Percentiles rank a stretch among this genome's conserved stretches.
phyloP scores from a whole-genome alignment of 2,113 vertebrate genomes.

The Etheostoma cragini region DNA sequence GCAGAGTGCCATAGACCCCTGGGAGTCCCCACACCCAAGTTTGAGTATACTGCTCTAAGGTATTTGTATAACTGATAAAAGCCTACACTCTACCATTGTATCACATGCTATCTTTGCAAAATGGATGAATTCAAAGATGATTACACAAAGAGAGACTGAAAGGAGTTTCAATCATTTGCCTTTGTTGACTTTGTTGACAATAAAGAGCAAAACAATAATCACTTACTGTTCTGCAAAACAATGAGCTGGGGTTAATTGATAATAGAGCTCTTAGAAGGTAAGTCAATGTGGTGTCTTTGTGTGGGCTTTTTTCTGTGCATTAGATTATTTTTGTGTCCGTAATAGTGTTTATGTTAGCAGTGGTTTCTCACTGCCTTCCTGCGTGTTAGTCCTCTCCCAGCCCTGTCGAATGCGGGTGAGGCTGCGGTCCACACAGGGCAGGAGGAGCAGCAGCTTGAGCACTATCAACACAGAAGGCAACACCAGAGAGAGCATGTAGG shows the following conservation, averaged over 20 bases:
- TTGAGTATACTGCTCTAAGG: neutral
- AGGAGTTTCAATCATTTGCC: neutral
- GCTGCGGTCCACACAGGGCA: constrained; percentile 88
- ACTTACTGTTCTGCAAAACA: neutral
- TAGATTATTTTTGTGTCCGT: neutral
- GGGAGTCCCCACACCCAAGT: too few species aligned
- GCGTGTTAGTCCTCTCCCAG: constrained; percentile 85
- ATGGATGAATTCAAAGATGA: neutral
- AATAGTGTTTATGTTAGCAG: constrained; percentile 59
- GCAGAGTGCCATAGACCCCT: too few species aligned
- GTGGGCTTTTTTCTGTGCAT: neutral
- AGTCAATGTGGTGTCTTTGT: neutral
- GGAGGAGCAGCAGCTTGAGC: constrained; percentile 88
- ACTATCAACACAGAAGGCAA: constrained; percentile 88
- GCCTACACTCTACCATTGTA: neutral
- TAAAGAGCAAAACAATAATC: neutral
- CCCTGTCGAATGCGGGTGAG: constrained; percentile 90
- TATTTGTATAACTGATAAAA: neutral
- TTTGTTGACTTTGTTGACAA: neutral
- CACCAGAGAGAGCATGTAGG: constrained; percentile 86
- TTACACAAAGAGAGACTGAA: neutral
- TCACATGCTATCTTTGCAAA: neutral
- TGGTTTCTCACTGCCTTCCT: constrained; percentile 33
- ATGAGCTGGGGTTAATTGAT: neutral
- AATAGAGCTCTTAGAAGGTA: neutral